phyloP scores from a whole-genome alignment of 2,113 vertebrate species.

The Hoplias malabaricus region DNA sequence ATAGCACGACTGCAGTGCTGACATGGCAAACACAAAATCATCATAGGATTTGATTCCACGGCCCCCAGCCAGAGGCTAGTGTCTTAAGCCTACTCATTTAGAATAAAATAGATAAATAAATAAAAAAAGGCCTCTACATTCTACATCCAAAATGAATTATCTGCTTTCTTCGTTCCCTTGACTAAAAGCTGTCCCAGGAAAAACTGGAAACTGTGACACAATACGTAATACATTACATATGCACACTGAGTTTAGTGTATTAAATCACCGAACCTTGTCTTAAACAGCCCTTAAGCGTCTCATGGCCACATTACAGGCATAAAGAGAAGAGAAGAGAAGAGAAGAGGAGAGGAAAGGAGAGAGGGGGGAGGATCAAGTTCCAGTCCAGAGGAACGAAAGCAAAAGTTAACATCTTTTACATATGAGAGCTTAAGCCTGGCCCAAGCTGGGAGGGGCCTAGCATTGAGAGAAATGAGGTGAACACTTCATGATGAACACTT shows the following conservation, averaged over 20 bases:
- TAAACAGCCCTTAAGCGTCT: slow-evolving; percentile 9
- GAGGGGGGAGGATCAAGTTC: neutral
- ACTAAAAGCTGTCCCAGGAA: neutral
- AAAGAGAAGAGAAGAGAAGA: neutral
- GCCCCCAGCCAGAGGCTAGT: neutral
- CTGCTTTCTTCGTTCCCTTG: neutral
- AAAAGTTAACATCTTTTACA: slow-evolving; percentile 56
- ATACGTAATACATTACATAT: neutral
- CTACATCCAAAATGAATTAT: neutral
- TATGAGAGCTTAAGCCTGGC: slow-evolving; percentile 37
- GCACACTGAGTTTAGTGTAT: neutral
- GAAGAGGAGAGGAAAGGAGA: neutral
- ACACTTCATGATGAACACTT: neutral
- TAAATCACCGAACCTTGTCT: slow-evolving; percentile 13
- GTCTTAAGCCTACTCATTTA: neutral
- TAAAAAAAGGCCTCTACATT: neutral
- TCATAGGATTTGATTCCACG: neutral
- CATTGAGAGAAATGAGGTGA: neutral
- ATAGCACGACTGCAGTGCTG: neutral
- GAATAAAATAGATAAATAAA: neutral
- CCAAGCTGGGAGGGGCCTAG: neutral
- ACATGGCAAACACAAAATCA: neutral
- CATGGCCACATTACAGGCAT: neutral
- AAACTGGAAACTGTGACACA: neutral
- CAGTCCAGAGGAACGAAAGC: slow-evolving; percentile 13